These are phyloP conservation scores for Cenopis cana DNA, from an alignment of 2,888 invertebrate species.

Conservation along the genomic window DNA sequence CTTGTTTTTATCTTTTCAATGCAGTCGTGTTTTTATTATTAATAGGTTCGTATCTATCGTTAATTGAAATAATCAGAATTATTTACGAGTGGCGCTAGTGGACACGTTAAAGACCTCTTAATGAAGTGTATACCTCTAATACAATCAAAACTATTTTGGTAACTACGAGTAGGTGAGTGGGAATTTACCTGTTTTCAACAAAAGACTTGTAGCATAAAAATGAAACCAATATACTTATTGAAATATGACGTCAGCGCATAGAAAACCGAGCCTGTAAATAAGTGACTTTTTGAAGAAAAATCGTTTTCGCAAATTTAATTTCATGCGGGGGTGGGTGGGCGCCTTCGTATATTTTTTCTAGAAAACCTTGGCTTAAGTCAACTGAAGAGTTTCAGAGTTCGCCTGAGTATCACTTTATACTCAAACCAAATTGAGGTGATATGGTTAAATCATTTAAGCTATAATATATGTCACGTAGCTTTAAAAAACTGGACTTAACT, in stretches of 20 bases:
- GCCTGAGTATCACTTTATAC: slow-evolving; percentile 25
- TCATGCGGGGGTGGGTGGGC: slow-evolving; percentile 56
- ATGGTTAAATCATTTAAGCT: slow-evolving; percentile 27
- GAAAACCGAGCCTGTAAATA: slow-evolving; percentile 63
- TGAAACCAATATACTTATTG: slow-evolving; percentile 29
- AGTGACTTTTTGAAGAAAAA: slow-evolving; percentile 64
- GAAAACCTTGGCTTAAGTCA: slow-evolving; percentile 30
- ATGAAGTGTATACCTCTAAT: no score
- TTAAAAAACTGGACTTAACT: neutral
- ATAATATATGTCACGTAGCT: slow-evolving; percentile 16
- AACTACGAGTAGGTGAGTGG: no score
- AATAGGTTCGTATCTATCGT: no score
- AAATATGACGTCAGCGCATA: slow-evolving; percentile 36
- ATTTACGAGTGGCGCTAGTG: no score
- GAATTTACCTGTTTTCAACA: no score
- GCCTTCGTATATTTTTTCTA: slow-evolving; percentile 55
- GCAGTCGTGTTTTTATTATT: no score
- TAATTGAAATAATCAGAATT: no score
- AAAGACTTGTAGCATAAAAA: no score
- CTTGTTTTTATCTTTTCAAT: no score
- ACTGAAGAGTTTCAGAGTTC: slow-evolving; percentile 23
- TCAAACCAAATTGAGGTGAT: slow-evolving; percentile 18
- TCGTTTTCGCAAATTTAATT: slow-evolving; percentile 70
- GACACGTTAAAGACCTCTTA: no score
- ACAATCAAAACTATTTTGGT: no score